Evolutionary conservation across 2,888 invertebrate genomes (phyloP), one percentile per base, ranked within the genome.

Genomic region (Ctenicera cuprea): DNA sequence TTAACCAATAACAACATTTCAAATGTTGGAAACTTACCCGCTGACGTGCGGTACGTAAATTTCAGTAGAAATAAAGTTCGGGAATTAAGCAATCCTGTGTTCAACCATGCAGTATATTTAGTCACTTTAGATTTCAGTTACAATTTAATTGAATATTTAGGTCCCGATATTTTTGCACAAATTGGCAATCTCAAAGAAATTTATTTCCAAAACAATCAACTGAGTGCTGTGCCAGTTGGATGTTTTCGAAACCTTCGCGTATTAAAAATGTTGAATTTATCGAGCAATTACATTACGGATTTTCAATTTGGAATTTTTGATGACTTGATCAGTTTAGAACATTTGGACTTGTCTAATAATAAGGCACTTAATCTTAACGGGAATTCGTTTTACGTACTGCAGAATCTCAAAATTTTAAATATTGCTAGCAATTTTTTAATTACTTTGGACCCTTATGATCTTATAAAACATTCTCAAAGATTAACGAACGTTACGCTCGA

Each of bases 291-390:
- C 0, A 9, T 67, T 11, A 8, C n/a, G 14, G 18, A 45, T n/a
- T 43, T 67, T 54, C 14, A 67, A 16, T 57, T 12, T 45, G 67
- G 57, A 3, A 54, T 43, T 11, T 67, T 67, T 57, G 1, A 30
- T 1, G 57, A 45, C 0, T 30, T 67, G 12, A 5, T 0, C 0
- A 41, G n/a, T 57, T 38, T 67, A n/a, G 9, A 14, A 12, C 9
- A 41, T 16, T 26, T 67, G 0, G 67, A 67, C 41, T 26, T 67
- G 26, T 67, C 67, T 1, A 67, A 67, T 18, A 67, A 67, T 18
- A 52, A 14, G 0, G 16, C 57, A 8, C 1, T 11, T 12, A 14
- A 41, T 20, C n/a, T 67, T 18, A 7, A 30, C 16, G 45, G 41
- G 11, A 57, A 12, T 30, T 7, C 16, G 3, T 57, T 67, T 26